Conservation (phyloP, 2,888 invertebrate species). For the Eledona agricola region DNA sequence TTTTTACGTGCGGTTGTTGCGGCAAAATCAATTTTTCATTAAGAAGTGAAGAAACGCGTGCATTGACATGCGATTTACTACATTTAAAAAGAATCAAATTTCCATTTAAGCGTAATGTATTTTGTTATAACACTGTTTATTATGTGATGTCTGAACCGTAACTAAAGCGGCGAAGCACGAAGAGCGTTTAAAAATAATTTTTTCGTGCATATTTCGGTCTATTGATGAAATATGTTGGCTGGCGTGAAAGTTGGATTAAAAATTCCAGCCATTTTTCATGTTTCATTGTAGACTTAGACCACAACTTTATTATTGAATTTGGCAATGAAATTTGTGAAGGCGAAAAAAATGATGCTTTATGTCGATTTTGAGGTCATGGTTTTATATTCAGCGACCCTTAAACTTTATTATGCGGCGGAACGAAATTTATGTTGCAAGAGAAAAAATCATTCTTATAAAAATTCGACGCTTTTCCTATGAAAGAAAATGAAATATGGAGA, state of each 20-base stretch:
- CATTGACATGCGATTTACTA: constrained; percentile 19
- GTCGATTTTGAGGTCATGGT: constrained; percentile 15
- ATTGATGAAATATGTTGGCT: too few species aligned
- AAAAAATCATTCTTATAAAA: constrained; percentile 27
- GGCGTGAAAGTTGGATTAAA: constrained; percentile 7
- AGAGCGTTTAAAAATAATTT: constrained; percentile 2
- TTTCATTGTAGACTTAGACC: constrained; percentile 1
- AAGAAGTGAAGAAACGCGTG: constrained; percentile 1
- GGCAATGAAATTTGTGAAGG: not conserved
- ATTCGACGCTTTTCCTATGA: constrained; percentile 19
- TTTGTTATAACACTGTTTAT: constrained; percentile 6
- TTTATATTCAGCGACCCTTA: constrained; percentile 18
- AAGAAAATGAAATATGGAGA: constrained; percentile 23
- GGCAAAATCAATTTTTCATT: constrained; percentile 9
- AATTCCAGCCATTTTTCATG: constrained; percentile 3
- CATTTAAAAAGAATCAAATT: constrained; percentile 22
- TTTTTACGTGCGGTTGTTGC: constrained; percentile 22
- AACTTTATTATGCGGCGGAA: constrained; percentile 19
- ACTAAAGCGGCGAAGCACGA: constrained; percentile 11
- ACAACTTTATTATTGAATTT: constrained; percentile 5
- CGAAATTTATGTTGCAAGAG: constrained; percentile 20
- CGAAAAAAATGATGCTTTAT: constrained; percentile 7
- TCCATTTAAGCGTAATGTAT: constrained; percentile 14
- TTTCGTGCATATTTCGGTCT: not conserved
- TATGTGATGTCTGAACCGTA: constrained; percentile 1